Evolutionary conservation across 1,140 invertebrate species (phyloP), one percentile per base, ranked within the genome.

Genomic region (Drosophila erecta): DNA sequence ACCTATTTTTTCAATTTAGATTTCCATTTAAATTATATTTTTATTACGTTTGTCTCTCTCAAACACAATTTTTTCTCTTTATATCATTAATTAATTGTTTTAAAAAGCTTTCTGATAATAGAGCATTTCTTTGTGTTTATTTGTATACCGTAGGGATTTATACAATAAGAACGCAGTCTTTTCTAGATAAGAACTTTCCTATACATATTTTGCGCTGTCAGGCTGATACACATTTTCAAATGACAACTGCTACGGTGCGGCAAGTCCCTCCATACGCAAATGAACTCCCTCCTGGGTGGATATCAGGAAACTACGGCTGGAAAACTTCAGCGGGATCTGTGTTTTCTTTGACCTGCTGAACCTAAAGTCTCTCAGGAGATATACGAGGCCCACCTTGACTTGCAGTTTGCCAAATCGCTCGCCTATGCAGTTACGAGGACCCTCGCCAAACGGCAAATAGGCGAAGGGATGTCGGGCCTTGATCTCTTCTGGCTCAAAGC

Each of bases 401-500:
- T 94, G 93, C 73, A 93, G 60, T 10, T 92, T 54, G 1, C 93
- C 93, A 73, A 94, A 94, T 15, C 93, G 76, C 66, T 81, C 60
- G 2, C 93, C 94, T 60, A 94, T 94, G 59, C 94, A 94, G 60
- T 93, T 94, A 10, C 94, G 80, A 0, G 93, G 92, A 14, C 94
- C 94, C 47, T 89, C 84, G 1, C 92, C 92, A 94, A 95, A 59
- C 1, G 94, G 94, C 35, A 95, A 77, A 73, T 93, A 95, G 1
- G 92, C 89, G 59, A 91, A 93, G 0, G 93, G 93, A 64, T 92
- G 90, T 33, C 92, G 89, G 30, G 92, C 76, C 11, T 73, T 74
- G 53, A 93, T 92, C 30, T 92, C 76, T 49, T 95, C 94, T 1
- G 93, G 92, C 0, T 92, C 83, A 81, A 96, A 96, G 71, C 95